phyloP scores from a whole-genome alignment of 1,140 invertebrate genomes.

The Eulimnadia texana region DNA sequence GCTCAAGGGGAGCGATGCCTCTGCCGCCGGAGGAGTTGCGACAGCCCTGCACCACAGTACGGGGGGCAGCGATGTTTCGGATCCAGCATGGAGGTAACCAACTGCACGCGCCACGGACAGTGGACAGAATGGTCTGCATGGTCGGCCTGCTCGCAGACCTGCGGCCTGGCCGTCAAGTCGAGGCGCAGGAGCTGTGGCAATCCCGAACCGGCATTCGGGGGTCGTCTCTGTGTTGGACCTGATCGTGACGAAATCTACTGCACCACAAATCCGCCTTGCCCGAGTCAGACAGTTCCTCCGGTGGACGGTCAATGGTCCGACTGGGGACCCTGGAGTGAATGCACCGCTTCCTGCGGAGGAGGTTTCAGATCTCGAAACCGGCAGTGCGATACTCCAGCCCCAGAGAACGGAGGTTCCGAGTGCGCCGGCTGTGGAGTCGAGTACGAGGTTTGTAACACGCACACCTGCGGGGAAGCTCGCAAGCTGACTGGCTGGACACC shows the following conservation, averaged over 20 bases:
- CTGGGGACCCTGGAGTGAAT: conserved; percentile 55
- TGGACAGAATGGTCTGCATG: conserved; percentile 33
- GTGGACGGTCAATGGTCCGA: conserved; percentile 56
- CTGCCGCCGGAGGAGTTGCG: conserved; percentile 60
- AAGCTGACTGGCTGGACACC: conserved; percentile 56
- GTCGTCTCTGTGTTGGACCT: conserved; percentile 27
- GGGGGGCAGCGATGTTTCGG: conserved; percentile 45
- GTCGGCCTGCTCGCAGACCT: conserved; percentile 31
- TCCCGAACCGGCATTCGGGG: conserved; percentile 30
- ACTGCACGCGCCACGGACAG: conserved; percentile 34
- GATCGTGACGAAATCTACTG: conserved; percentile 55
- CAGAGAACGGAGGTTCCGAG: conserved; percentile 41
- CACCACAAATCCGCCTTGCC: conserved; percentile 60
- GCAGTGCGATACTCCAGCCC: conserved; percentile 47
- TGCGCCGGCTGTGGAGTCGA: conserved; percentile 47
- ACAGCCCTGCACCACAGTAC: conserved; percentile 63
- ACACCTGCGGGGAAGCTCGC: conserved; percentile 47
- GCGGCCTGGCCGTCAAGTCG: conserved; percentile 44
- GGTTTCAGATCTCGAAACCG: conserved; percentile 34
- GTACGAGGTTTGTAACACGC: conserved; percentile 49
- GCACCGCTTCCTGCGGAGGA: conserved; percentile 40
- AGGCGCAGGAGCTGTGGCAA: conserved; percentile 29
- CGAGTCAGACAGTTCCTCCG: conserved; percentile 37
- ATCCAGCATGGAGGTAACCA: conserved; percentile 32
- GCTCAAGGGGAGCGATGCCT: conserved; percentile 44